Base-by-base conservation (phyloP, 2,888 invertebrate genomes). In the Rhorus exstirpatorius region DNA sequence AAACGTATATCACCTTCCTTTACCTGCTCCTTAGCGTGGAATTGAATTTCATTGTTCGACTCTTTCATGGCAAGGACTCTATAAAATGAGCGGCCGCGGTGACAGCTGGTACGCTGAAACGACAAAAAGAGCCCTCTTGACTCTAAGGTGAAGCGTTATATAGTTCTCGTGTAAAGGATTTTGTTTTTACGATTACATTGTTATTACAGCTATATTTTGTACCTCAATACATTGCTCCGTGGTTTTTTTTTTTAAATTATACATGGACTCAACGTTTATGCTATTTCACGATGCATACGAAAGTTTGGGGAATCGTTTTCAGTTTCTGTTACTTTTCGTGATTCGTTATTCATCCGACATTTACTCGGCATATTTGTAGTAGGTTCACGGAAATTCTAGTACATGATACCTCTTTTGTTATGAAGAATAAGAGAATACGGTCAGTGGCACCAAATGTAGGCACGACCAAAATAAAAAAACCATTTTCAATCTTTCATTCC, bases 41-140 rank as follows among this genome's bases (percentile, higher is more conserved):
- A 79, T 79, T 74, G 53, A 79, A 74, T 79, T 79, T 74, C 68
- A 61, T 68, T 68, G 68, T 68, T 68, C 61, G 17, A 68, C 67
- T 68, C 68, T 68, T 8, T 53, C 51, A 44, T 53, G 74, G 74
- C 74, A 61, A 35, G 61, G 68, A 79, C n/a, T n/a, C 44, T 44
- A 44, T 68, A 61, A 60, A 74, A 53, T 17, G 51, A 21, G 7
- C 53, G 61, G 10, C n/a, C n/a, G 38, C 24, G 68, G 79, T 74
- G 68, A 74, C 60, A 68, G 79, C 68, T 74, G 74, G 79, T 74
- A 74, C 79, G 53, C 19, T 68, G 19, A 12, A 60, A 58, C 53
- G 35, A 49, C 38, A 53, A 53, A 51, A 53, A 8, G 24, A 12
- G 10, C 12, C 21, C 24, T 44, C 41, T 68, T 51, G 21, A 58